Conservation (phyloP, 2,888 invertebrate species). For the Lottia gigantea region DNA sequence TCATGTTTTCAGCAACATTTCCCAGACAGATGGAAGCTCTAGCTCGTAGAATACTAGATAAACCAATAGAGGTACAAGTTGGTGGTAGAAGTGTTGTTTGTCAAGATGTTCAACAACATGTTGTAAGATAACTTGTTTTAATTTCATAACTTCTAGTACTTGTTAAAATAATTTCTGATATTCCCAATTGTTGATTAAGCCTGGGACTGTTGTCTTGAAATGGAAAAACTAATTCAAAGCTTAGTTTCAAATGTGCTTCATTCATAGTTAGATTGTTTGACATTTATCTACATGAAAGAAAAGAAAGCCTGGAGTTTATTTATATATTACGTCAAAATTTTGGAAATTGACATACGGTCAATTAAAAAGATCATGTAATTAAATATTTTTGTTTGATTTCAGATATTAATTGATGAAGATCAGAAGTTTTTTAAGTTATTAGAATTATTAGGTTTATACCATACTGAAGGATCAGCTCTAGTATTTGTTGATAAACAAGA, state of each 20-base stretch:
- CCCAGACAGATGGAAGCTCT: slow-evolving; percentile 99
- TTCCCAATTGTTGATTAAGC: no score
- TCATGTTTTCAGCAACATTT: slow-evolving; percentile 99
- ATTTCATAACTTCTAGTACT: no score
- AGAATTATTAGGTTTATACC: slow-evolving; percentile 95
- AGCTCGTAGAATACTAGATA: slow-evolving; percentile 89
- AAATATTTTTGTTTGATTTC: slow-evolving; percentile 18
- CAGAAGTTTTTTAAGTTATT: slow-evolving; percentile 97
- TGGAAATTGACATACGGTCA: no score
- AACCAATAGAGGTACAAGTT: slow-evolving; percentile 91
- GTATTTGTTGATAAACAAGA: slow-evolving; percentile 99
- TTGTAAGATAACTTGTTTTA: slow-evolving; percentile 71
- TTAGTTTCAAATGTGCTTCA: no score
- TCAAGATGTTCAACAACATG: slow-evolving; percentile 96
- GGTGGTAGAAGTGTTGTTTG: slow-evolving; percentile 97
- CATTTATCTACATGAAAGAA: no score
- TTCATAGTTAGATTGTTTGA: no score
- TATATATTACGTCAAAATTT: no score
- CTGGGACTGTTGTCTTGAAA: no score
- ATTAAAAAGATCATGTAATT: neutral
- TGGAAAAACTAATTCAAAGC: no score
- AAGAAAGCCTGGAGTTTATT: no score
- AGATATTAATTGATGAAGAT: slow-evolving; percentile 87
- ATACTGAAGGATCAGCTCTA: slow-evolving; percentile 91
- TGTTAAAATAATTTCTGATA: no score